Evolutionary conservation across 2,888 invertebrate genomes (phyloP).

Genomic region (Pseudococcus longispinus): DNA sequence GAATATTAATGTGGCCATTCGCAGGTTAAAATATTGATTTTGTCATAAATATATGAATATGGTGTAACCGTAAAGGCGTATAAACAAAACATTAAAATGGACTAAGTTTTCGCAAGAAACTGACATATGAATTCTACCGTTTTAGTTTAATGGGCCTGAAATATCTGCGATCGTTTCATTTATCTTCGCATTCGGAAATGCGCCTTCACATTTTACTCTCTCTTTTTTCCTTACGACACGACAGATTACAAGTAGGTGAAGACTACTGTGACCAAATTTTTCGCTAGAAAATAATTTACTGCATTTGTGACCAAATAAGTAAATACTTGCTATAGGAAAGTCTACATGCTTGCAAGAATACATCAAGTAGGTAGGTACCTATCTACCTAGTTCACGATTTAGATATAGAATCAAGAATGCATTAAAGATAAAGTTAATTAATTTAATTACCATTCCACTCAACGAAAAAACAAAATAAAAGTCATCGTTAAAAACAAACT

Average conservation of each 20-base stretch:
- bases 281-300: background rate
- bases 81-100: background rate
- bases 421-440: background rate
- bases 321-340: background rate
- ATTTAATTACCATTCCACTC: background rate
- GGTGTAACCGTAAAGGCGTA: background rate
- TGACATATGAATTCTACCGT: background rate
- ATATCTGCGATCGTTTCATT: background rate
- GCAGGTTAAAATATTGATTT: background rate
- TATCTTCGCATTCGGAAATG: background rate
- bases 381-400: background rate
- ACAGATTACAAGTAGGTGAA: background rate
- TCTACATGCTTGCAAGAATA: background rate
- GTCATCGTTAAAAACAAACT: background rate
- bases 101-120: background rate
- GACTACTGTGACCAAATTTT: background rate
- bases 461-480: background rate
- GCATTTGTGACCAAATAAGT: background rate
- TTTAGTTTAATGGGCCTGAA: slow-evolving; percentile 2
- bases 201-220: background rate
- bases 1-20: background rate
- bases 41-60: background rate
- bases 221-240: background rate
- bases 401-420: background rate
- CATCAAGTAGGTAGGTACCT: background rate